Conservation (phyloP, 2,888 invertebrate species). For the Drosophila nr. fundita region DNA sequence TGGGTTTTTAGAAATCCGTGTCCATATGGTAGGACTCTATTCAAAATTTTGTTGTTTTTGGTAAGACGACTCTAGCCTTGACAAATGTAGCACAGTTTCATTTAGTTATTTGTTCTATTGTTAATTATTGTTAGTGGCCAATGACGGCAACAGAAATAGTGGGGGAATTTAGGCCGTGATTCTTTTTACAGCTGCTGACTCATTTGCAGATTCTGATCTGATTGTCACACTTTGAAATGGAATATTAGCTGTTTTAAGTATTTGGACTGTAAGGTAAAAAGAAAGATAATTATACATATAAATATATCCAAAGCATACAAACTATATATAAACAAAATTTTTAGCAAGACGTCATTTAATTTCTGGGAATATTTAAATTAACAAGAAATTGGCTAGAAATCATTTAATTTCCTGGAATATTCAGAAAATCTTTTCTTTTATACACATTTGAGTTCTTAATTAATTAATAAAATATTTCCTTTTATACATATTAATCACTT, state of each 20-base stretch:
- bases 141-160: conserved; percentile 1
- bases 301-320: neutral
- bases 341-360: neutral
- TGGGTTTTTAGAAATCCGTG: too few species aligned
- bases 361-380: neutral
- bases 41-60: neutral
- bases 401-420: neutral
- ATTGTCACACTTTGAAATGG: neutral
- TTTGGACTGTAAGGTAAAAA: neutral
- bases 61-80: neutral
- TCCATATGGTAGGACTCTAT: too few species aligned
- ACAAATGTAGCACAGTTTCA: neutral
- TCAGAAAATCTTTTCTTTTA: neutral
- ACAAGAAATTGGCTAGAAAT: neutral
- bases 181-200: conserved; percentile 21
- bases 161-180: neutral
- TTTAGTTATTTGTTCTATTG: neutral
- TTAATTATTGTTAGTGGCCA: conserved; percentile 28
- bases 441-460: neutral
- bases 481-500: neutral
- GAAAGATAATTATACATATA: neutral
- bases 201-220: conserved; percentile 4
- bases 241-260: neutral
- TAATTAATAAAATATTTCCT: neutral
- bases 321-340: neutral